phyloP scores from a whole-genome alignment of 2,888 invertebrate genomes.

The Diarsia rubi region DNA sequence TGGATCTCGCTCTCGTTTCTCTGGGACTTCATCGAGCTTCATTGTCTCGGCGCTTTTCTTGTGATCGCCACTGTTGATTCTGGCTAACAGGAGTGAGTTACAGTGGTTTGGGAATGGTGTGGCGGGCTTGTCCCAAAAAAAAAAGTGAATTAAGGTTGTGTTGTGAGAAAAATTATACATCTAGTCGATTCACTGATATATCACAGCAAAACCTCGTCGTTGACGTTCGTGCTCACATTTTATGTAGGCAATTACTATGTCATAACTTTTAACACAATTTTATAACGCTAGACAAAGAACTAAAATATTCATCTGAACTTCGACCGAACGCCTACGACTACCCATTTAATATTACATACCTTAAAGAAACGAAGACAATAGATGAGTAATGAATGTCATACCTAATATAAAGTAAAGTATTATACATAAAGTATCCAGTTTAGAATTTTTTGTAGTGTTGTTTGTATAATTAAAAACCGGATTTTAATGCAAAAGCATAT shows the following conservation, averaged over 20 bases:
- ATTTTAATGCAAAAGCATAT: background rate
- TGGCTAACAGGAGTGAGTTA: too few relatives aligned
- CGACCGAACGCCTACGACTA: constrained; percentile 10
- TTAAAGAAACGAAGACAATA: constrained; percentile 30
- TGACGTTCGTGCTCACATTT: background rate
- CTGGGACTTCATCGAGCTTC: too few relatives aligned
- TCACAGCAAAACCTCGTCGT: background rate
- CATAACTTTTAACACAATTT: constrained; percentile 4
- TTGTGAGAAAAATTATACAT: background rate
- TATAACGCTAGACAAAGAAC: constrained; percentile 14
- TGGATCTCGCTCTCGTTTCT: too few relatives aligned
- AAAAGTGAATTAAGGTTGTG: background rate
- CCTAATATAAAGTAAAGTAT: background rate
- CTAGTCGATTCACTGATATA: background rate
- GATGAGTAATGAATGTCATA: constrained; percentile 30
- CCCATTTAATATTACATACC: background rate
- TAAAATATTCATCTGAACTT: constrained; percentile 47
- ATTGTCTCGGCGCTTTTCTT: too few relatives aligned
- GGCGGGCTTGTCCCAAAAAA: too few relatives aligned
- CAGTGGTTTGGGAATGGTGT: too few relatives aligned
- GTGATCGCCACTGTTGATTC: too few relatives aligned
- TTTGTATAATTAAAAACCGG: background rate
- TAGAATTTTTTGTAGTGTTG: constrained; percentile 1
- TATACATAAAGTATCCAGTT: background rate
- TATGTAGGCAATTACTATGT: constrained; percentile 3